Conservation (phyloP, 35 echinoderm and acorn worm species). For the Antedon bifida region DNA sequence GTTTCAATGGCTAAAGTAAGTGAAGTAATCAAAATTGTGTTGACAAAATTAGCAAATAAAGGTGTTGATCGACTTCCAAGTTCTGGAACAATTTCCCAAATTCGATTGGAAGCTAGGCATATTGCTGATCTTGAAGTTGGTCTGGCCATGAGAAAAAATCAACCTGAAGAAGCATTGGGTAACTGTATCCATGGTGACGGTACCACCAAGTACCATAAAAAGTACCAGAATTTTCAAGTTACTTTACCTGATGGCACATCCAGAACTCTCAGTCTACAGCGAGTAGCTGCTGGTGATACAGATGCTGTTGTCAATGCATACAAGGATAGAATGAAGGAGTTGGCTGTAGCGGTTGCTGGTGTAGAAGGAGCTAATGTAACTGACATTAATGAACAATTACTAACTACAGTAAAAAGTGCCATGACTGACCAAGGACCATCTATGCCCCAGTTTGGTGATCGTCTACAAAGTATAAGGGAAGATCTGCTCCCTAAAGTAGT, state of each 20-base stretch:
- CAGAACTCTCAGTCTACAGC: slow-evolving; percentile 7
- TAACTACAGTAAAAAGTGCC: slow-evolving; percentile 11
- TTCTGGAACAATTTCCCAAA: not conserved
- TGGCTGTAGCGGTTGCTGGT: not conserved
- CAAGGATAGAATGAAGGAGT: slow-evolving; percentile 5
- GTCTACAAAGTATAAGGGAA: not conserved
- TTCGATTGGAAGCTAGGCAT: slow-evolving; percentile 18
- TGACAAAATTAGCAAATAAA: slow-evolving; percentile 18
- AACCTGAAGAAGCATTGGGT: slow-evolving; percentile 4
- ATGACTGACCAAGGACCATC: slow-evolving; percentile 54
- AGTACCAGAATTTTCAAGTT: slow-evolving; percentile 46
- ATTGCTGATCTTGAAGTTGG: slow-evolving; percentile 36
- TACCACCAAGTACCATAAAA: slow-evolving; percentile 44
- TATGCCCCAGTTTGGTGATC: slow-evolving; percentile 25
- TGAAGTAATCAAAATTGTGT: slow-evolving; percentile 11
- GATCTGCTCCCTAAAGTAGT: slow-evolving; percentile 18
- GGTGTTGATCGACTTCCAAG: slow-evolving; percentile 14
- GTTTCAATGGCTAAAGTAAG: slow-evolving; percentile 16
- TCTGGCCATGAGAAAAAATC: slow-evolving; percentile 4
- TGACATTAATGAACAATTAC: slow-evolving; percentile 11
- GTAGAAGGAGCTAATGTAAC: not conserved
- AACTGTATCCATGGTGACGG: slow-evolving; percentile 47
- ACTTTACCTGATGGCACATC: slow-evolving; percentile 32
- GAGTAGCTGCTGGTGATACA: slow-evolving; percentile 14
- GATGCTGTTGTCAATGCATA: slow-evolving; percentile 4